Evolutionary conservation across 1,140 invertebrate genomes (phyloP), one percentile per base, ranked within the genome.

Genomic region (Nephotettix cincticeps): DNA sequence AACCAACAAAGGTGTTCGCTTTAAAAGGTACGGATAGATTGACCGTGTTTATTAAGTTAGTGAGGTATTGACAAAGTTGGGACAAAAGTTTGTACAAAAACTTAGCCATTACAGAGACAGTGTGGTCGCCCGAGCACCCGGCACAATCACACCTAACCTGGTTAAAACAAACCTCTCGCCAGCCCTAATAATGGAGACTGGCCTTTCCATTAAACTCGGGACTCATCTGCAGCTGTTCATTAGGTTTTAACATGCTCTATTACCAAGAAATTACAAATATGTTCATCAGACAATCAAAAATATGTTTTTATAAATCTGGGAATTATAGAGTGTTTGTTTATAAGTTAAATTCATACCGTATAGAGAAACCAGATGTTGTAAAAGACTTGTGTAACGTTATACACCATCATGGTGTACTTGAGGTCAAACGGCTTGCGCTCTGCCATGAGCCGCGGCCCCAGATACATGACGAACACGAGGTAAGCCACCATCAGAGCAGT

Each of bases 401-500:
- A 93, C 19, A 82, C 73, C 47, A 91, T 85, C 76, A 93, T 81
- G 11, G 87, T 61, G 13, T 77, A 79, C 69, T 88, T 86, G 0
- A 93, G 77, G 63, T 91, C 80, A 72, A 87, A 89, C 0, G 91
- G 83, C 75, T 87, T 81, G 63, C 87, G 80, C 72, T 87, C 82
- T 78, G 87, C 83, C 90, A 92, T 93, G 74, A 86, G 83, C 73
- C 83, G 82, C n/a, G 90, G 91, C n/a, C 91, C 92, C 28, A 87
- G 75, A 78, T 85, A 86, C 73, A 89, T 79, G 0, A 91, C 89
- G 69, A 90, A 87, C 71, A 83, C 81, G 4, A 90, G 81, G 70
- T 90, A 91, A 0, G 81, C 78, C 0, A 84, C 77, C 54, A 90
- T 79, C 54, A 90, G 86, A n/a, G 80, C 79, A 1, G 91, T 71